phyloP scores from a whole-genome alignment of 2,113 vertebrate genomes.

The Rhipidura dahli region DNA sequence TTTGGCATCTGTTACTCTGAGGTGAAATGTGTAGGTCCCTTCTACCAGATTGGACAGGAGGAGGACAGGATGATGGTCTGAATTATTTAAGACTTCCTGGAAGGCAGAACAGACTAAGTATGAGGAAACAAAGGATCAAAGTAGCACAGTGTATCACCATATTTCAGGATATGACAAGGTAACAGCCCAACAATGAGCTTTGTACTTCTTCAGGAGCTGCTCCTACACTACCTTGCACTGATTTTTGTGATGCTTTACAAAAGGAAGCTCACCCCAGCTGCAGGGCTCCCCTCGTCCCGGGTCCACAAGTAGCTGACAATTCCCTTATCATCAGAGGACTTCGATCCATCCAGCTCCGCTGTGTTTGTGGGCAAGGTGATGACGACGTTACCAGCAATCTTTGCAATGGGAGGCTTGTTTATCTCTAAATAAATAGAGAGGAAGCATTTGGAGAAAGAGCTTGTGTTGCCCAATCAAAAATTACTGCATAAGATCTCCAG shows the following conservation, averaged over 20 bases:
- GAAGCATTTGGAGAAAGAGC: not conserved
- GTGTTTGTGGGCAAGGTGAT: constrained; percentile 85
- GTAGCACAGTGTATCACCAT: not conserved
- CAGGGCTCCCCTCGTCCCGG: constrained; percentile 89
- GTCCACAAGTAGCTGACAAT: constrained; percentile 89
- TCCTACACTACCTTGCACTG: not conserved
- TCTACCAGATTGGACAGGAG: constrained; percentile 92
- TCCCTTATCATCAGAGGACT: constrained; percentile 91
- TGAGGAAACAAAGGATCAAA: not conserved
- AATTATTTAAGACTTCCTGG: constrained; percentile 94
- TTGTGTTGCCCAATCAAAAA: not conserved
- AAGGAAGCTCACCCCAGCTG: constrained; percentile 86
- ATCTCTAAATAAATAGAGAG: constrained; percentile 77
- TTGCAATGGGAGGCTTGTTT: constrained; percentile 87
- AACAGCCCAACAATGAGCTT: not conserved
- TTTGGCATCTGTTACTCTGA: constrained; percentile 92
- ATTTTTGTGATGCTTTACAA: not conserved
- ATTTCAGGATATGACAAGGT: not conserved
- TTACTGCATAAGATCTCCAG: not conserved
- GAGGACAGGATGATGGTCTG: constrained; percentile 91
- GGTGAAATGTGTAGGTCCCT: constrained; percentile 91
- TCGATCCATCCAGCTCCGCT: constrained; percentile 87
- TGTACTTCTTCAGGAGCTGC: not conserved
- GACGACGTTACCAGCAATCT: constrained; percentile 79
- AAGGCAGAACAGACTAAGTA: not conserved